Evolutionary conservation across 2,113 vertebrate species (phyloP).

Genomic region (Sisor rabdophorus): DNA sequence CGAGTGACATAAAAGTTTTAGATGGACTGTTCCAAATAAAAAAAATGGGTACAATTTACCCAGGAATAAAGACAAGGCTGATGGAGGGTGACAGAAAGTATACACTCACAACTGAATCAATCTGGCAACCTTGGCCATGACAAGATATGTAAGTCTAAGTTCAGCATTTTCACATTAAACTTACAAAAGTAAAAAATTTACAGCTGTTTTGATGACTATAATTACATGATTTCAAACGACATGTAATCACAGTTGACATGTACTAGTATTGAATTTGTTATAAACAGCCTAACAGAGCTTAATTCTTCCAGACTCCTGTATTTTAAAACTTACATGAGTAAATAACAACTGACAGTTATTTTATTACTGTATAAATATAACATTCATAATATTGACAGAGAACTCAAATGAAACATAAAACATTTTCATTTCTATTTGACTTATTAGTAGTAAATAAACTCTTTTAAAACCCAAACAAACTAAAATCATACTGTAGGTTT

Average conservation of each 20-base stretch:
- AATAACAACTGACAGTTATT: neutral
- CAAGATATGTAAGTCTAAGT: neutral
- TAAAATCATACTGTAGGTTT: neutral
- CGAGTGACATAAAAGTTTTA: slow-evolving; percentile 12
- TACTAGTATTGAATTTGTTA: neutral
- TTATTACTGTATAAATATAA: neutral
- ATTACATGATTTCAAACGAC: neutral
- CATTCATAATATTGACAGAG: neutral
- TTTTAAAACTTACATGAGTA: neutral
- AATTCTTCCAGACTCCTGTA: neutral
- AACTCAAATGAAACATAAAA: neutral
- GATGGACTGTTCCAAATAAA: slow-evolving; percentile 20
- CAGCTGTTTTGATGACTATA: neutral
- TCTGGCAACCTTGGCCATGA: neutral
- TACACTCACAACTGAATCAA: neutral
- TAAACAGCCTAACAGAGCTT: neutral
- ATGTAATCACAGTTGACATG: neutral
- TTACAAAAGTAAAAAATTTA: neutral
- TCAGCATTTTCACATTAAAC: neutral
- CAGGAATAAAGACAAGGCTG: slow-evolving; percentile 14
- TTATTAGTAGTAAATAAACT: neutral
- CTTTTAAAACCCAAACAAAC: neutral
- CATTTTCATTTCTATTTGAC: neutral
- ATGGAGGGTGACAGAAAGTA: slow-evolving; percentile 21
- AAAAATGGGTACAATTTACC: slow-evolving; percentile 31